These are phyloP conservation scores for Siniperca obscura DNA, from an alignment of 2,797 vertebrate genomes.

Conservation along the genomic window DNA sequence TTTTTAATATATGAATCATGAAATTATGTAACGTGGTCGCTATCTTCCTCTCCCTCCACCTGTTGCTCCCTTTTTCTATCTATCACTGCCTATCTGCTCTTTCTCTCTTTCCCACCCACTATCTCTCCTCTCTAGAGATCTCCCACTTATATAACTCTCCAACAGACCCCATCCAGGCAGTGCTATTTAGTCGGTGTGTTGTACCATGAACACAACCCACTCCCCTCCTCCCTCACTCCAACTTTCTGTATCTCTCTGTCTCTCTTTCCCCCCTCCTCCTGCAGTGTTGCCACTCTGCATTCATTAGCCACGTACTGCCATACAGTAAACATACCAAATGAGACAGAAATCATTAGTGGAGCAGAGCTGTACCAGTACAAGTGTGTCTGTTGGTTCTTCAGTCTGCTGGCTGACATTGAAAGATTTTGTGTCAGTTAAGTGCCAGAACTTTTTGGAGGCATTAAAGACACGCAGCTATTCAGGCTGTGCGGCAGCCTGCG, in stretches of 20 bases:
- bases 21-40: constrained; percentile 52
- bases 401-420: background rate
- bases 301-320: constrained; percentile 78
- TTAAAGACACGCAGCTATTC: constrained; percentile 15
- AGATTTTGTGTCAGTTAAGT: constrained; percentile 37
- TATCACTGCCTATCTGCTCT: constrained; percentile 43
- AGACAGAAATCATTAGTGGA: constrained; percentile 65
- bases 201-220: constrained; percentile 73
- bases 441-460: constrained; percentile 37
- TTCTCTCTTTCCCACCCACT: constrained; percentile 65
- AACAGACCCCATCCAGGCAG: constrained; percentile 65
- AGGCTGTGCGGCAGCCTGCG: background rate
- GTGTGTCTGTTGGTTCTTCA: constrained; percentile 8
- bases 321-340: constrained; percentile 75
- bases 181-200: constrained; percentile 71
- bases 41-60: constrained; percentile 44
- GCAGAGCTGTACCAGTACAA: constrained; percentile 28
- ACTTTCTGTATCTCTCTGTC: constrained; percentile 55
- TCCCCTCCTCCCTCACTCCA: constrained; percentile 70
- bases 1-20: constrained; percentile 37
- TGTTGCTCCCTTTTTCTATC: constrained; percentile 53
- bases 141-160: constrained; percentile 77
- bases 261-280: constrained; percentile 50
- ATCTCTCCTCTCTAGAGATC: constrained; percentile 64
- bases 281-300: constrained; percentile 75